Base-by-base conservation (phyloP, 2,888 invertebrate genomes). In the Cryptops parisi region DNA sequence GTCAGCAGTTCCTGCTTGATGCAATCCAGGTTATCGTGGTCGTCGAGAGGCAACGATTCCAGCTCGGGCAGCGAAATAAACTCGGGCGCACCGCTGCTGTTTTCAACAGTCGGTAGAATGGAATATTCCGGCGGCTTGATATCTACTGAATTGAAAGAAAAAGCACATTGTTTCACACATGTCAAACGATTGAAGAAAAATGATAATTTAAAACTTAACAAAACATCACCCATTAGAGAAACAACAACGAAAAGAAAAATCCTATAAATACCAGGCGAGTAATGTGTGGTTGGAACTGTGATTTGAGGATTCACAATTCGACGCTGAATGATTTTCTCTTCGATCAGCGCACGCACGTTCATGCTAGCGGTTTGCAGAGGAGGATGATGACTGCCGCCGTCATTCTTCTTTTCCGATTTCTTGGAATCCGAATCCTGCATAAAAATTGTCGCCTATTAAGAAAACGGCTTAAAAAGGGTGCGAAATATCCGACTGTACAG, bases 281-380 rank as follows among this genome's bases (percentile, higher is more conserved):
- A 6, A 19, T 19, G 19, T 9, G 6, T 46, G 25, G 19, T 21
- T 46, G 19, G 46, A 6, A 19, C 24, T 12, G 5, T 46, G 22
- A 23, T 9, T 2, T 53, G 50, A 22, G 57, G 57, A 39, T 55
- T 57, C n/a, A 50, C 43, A 17, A 57, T 78, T 63, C 89, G 75
- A 62, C 88, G 86, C 67, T 84, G 89, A 61, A 89, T 90, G 60
- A 90, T 90, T 70, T 90, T 90, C 68, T 90, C 90, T 71, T 89
- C 89, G 60, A 90, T 90, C 45, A 90, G 76, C 9, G 90, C 89
- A 55, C 90, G 75, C 4, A 90, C 88, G 55, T 87, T 88, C 57
- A 88, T 84, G 59, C 88, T 89, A 4, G 88, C 89, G n/a, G 90
- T 90, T 73, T 89, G 88, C 58, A 90, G 70, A 0, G 89, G 88